Evolutionary conservation across 2,888 invertebrate genomes (phyloP), one percentile per base, ranked within the genome.

Genomic region (Clistopyga incitator): DNA sequence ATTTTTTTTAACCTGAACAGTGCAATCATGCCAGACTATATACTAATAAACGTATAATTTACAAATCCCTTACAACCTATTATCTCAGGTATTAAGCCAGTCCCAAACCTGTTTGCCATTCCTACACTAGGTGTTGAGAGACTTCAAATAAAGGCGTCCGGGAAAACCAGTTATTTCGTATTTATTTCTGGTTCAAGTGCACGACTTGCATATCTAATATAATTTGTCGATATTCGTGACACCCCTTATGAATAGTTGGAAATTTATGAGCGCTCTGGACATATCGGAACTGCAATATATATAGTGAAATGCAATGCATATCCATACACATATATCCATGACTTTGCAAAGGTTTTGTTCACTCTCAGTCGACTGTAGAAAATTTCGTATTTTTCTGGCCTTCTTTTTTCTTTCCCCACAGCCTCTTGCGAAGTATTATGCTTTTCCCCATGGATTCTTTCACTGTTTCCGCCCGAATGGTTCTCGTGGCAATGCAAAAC

Each of bases 401-500:
- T n/a, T 23, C n/a, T n/a, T 71, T 54, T 71, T 54, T n/a, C 56
- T 23, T 23, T n/a, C 18, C 13, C n/a, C 45, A 20, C 13, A n/a
- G 42, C 45, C 23, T 15, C 23, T 23, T 11, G 18, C 18, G 34
- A 0, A 61, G 34, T 1, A 8, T 15, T 38, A 4, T 25, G 25
- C 54, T 56, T 56, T 56, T 56, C 34, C 61, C 34, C 18, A 50
- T 29, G 68, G 34, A 42, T 52, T 54, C 70, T 71, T 64, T 52
- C 70, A 64, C 15, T 42, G 52, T 52, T 78, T 71, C 64, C 67
- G 64, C 45, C 64, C 61, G 72, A 72, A 78, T 71, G 25, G 54
- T 34, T 42, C 20, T 20, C 70, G 54, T 61, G 78, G 64, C 52
- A 65, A 54, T 52, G 64, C 64, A 52, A 15, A 65, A 64, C 38